Evolutionary conservation across 1,140 invertebrate species (phyloP), one percentile per base, ranked within the genome.

Genomic region (Cotesia glomerata): DNA sequence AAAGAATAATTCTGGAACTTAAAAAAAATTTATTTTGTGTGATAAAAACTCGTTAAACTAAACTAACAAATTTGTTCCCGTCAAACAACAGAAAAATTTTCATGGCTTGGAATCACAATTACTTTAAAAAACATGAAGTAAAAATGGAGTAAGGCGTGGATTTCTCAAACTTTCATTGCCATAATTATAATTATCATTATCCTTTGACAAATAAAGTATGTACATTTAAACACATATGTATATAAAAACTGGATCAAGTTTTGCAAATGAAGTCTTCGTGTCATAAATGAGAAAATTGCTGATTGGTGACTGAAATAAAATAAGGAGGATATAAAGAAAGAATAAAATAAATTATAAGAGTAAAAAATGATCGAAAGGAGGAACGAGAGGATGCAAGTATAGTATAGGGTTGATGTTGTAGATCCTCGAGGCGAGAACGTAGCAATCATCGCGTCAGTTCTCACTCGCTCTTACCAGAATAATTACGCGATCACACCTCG

Each of bases 381-480:
- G 34, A 52, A 67, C 16, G 13, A 51, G 39, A 49, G 16, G 32
- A 68, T 49, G 54, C 11, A 32, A 52, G 65, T 26, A 66, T 34
- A 51, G 49, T 58, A 32, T 11, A 58, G 34, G 56, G 36, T 34
- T 34, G 67, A 58, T 34, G 5, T 36, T 18, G 59, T n/a, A 35
- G 32, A 36, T 58, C 61, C 70, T 56, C 35, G 49, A 66, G 62
- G 70, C 68, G 35, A 59, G 71, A 76, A 76, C 74, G 52, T 76
- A 72, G 75, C 71, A 77, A 77, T 77, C 75, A 77, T 74, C 75
- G 75, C 68, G 71, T 77, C 73, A 77, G 73, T 74, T 72, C 69
- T 69, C 75, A 62, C 71, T 58, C 67, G 71, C 66, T 67, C 62
- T 61, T 66, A 68, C 67, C 68, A 71, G 69, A 74, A 77, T 77